Conservation (phyloP, 1,140 invertebrate species). For the Formica selysi region DNA sequence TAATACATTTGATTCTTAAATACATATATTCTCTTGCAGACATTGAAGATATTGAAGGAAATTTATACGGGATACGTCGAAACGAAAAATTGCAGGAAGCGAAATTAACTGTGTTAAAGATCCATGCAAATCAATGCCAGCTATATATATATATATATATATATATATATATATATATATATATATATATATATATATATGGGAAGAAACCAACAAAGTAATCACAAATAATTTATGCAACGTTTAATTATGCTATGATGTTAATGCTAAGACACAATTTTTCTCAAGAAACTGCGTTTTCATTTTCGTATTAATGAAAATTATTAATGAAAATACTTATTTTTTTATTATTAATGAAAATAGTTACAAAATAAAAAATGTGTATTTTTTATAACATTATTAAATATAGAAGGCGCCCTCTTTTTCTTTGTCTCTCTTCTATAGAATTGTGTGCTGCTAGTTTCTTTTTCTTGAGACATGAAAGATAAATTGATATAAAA, state of each 20-base stretch:
- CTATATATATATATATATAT: too few species aligned
- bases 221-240: slow-evolving; percentile 18
- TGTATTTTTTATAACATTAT: background rate
- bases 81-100: slow-evolving; percentile 48
- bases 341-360: background rate
- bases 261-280: background rate
- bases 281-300: background rate
- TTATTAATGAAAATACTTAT: background rate
- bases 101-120: background rate
- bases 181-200: too few species aligned
- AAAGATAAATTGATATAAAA: background rate
- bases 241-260: background rate
- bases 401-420: background rate
- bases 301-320: too few species aligned
- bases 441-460: background rate
- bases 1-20: background rate
- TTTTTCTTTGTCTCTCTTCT: background rate
- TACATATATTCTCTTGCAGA: slow-evolving; percentile 20
- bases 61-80: slow-evolving; percentile 9
- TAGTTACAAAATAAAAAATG: slow-evolving; percentile 6
- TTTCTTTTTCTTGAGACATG: background rate
- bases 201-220: background rate
- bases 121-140: background rate
- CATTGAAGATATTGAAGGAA: slow-evolving; percentile 33
- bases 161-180: too few species aligned